These are phyloP conservation scores for Chaenocephalus aceratus DNA, from an alignment of 2,113 vertebrate genomes.

Conservation along the genomic window DNA sequence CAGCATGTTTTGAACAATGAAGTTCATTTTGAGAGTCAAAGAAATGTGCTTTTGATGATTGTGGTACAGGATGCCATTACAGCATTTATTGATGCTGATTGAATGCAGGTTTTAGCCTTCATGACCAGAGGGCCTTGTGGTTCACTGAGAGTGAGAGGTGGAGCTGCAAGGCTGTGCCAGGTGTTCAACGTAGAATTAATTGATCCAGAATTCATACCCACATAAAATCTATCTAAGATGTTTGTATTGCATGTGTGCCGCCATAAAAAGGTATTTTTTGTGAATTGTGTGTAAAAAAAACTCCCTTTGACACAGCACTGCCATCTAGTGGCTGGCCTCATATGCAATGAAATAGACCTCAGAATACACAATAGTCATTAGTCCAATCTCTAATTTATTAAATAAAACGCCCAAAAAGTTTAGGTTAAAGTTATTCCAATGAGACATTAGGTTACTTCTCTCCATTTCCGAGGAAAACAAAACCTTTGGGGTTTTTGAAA, in stretches of 20 bases:
- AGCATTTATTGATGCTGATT: neutral
- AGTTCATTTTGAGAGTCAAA: neutral
- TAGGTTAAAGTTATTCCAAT: neutral
- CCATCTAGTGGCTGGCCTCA: conserved; percentile 47
- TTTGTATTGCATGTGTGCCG: neutral
- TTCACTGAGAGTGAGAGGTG: neutral
- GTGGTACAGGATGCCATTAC: neutral
- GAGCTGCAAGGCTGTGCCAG: neutral
- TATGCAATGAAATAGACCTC: neutral
- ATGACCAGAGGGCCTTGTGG: conserved; percentile 8
- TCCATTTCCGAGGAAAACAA: neutral
- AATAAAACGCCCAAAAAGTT: neutral
- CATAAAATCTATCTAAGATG: neutral
- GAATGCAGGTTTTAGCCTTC: neutral
- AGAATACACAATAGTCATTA: neutral
- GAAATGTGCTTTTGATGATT: conserved; percentile 27
- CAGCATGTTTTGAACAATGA: conserved; percentile 45
- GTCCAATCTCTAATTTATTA: neutral
- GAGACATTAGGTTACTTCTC: neutral
- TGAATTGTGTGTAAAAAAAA: neutral
- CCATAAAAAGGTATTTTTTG: conserved; percentile 7
- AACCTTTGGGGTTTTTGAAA: neutral
- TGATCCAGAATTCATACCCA: neutral
- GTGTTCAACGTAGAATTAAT: conserved; percentile 3
- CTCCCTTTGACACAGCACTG: conserved; percentile 36